Percentiles rank a stretch among this genome's conserved stretches.
Conservation (phyloP, 1,140 invertebrate genomes). For the Anagrus nilaparvatae region DNA sequence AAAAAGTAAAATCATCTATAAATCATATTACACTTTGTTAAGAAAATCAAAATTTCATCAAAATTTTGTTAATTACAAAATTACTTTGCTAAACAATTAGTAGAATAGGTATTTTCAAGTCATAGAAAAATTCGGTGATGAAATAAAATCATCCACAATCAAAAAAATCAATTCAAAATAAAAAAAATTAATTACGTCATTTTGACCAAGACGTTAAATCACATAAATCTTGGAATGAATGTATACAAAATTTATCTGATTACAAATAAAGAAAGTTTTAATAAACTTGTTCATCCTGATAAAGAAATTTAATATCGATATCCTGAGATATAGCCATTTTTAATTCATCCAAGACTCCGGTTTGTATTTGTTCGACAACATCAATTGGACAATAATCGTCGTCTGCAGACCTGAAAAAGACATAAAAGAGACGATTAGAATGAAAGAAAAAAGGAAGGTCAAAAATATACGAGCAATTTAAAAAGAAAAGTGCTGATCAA, state of each 20-base stretch:
- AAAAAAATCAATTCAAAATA: too few relatives aligned
- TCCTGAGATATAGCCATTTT: slow-evolving; percentile 25
- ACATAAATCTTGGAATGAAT: not conserved
- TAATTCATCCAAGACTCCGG: slow-evolving; percentile 45
- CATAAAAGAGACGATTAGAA: too few relatives aligned
- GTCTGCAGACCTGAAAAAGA: slow-evolving; percentile 51
- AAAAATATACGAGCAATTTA: slow-evolving; percentile 9
- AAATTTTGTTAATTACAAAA: too few relatives aligned
- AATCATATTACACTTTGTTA: too few relatives aligned
- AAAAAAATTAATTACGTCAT: too few relatives aligned
- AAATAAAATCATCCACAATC: too few relatives aligned
- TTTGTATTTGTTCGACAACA: slow-evolving; percentile 63
- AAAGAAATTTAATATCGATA: slow-evolving; percentile 22
- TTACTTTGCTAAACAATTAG: too few relatives aligned
- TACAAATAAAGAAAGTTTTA: slow-evolving; percentile 4
- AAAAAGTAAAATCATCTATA: too few relatives aligned
- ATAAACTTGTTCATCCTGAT: slow-evolving; percentile 22
- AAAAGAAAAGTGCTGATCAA: slow-evolving; percentile 4
- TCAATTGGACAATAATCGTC: slow-evolving; percentile 80
- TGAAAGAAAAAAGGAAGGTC: not conserved
- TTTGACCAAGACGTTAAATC: too few relatives aligned
- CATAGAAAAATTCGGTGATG: too few relatives aligned
- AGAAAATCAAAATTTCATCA: too few relatives aligned
- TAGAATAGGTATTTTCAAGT: too few relatives aligned
- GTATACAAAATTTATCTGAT: not conserved